Evolutionary conservation across 2,888 invertebrate species (phyloP).

Genomic region (Salpingus planirostris): DNA sequence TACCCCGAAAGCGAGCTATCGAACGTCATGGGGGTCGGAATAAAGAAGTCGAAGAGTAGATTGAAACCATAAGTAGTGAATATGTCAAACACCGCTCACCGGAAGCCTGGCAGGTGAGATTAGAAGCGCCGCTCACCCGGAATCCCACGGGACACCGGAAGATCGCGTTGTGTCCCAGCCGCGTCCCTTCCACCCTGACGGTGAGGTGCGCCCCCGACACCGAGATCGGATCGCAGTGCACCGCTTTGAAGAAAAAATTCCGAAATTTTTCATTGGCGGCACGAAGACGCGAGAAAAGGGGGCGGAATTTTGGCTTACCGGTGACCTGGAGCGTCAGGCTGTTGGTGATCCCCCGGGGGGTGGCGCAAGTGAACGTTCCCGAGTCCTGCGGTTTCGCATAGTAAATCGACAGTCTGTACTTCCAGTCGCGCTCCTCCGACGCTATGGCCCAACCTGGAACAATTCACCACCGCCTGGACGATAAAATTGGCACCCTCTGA

Average conservation of each 20-base stretch:
- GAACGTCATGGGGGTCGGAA: no score
- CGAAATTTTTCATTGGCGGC: no score
- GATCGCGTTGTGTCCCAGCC: conserved; percentile 65
- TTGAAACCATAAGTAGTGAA: conserved; percentile 10
- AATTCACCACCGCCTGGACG: conserved; percentile 7
- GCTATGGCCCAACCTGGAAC: conserved; percentile 64
- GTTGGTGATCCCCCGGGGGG: conserved; percentile 71
- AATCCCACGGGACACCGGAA: conserved; percentile 77
- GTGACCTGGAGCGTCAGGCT: conserved; percentile 65
- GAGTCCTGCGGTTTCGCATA: conserved; percentile 77
- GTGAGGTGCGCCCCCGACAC: conserved; percentile 54
- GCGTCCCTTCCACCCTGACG: conserved; percentile 66
- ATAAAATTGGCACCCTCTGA: no score
- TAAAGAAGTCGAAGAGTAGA: no score
- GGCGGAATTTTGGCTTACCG: no score
- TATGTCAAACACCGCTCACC: conserved; percentile 43
- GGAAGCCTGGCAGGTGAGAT: conserved; percentile 73
- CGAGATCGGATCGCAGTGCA: conserved; percentile 55
- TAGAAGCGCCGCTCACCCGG: conserved; percentile 65
- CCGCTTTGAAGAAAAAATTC: conserved; percentile 39
- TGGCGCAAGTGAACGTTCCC: conserved; percentile 76
- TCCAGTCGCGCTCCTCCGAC: conserved; percentile 66
- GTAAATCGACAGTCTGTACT: conserved; percentile 72
- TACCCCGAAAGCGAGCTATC: no score
- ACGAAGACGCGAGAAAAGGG: no score